A percentile compares a stretch with the other conserved stretches of the same genome.
Conservation (phyloP, 1,140 invertebrate species). For the Nautilus pompilius region DNA sequence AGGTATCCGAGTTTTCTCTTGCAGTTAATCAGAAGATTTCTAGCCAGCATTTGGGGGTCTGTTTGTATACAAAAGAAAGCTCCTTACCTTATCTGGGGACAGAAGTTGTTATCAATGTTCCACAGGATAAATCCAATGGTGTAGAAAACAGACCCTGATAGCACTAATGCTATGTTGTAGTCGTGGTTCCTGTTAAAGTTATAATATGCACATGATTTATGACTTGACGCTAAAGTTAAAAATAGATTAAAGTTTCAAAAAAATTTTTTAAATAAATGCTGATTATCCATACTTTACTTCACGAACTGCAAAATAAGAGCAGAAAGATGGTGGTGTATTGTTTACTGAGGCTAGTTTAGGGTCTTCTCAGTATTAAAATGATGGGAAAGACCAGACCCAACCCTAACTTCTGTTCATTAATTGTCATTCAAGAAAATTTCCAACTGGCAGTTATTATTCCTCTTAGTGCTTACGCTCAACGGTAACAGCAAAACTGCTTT, state of each 20-base stretch:
- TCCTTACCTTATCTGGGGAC: constrained; percentile 44
- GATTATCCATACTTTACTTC: neutral
- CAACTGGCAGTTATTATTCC: no score
- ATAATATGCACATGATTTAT: neutral
- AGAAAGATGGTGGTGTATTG: neutral
- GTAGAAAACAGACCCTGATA: constrained; percentile 41
- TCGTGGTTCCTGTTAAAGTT: constrained; percentile 22
- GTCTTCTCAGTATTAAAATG: no score
- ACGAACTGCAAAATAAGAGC: neutral
- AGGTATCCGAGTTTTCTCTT: no score
- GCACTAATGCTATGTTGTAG: constrained; percentile 29
- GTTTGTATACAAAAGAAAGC: neutral
- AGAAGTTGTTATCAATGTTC: constrained; percentile 55
- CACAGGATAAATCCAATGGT: constrained; percentile 51
- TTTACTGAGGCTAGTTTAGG: no score
- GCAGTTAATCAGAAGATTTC: no score
- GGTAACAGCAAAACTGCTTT: no score
- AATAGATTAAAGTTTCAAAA: neutral
- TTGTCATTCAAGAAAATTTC: no score
- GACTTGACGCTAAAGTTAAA: neutral
- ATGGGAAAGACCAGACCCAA: no score
- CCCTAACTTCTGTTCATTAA: no score
- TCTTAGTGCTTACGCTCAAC: no score
- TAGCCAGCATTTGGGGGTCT: no score
- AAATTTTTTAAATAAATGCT: neutral